Base-by-base conservation (phyloP, 2,888 invertebrate genomes). In the Pasiphila rectangulata region DNA sequence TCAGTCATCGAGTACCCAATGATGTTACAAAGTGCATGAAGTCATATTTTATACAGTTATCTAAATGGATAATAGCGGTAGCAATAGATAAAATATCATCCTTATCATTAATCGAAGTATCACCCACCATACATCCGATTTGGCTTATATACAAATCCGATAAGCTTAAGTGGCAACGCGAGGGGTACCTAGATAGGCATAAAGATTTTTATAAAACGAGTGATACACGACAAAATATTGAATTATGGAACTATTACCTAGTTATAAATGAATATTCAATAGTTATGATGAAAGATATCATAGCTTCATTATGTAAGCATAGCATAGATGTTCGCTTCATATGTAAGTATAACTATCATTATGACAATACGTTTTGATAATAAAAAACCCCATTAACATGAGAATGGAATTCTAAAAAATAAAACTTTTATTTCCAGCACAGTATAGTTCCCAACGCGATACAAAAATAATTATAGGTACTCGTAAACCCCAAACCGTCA, bases 71-170 rank as follows among this genome's bases (percentile, higher is more conserved):
- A 20, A 29, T 23, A 40, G 24, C 24, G 30, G 27, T 32, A 3
- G 10, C 38, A 17, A 21, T 25, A 48, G 48, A 51, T 51, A 42
- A 53, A 46, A 46, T 43, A 24, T 36, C 51, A 41, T 25, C 35
- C 41, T 21, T 46, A 41, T 49, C 54, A 51, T 54, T 46, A 51
- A 54, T 56, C 47, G 39, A 47, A 57, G 50, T 50, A 47, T 47
- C 49, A 36, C 41, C 15, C 49, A 36, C 41, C 15, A 36, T 27
- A 35, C 35, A 50, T 13, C 38, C 45, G 21, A 48, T 51, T 49
- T 39, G 46, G 36, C 30, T 37, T 19, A 32, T 32, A 45, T 12
- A 34, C 38, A 21, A 45, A 39, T 27, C 39, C 9, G 34, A 39
- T 45, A 46, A 39, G 46, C 29, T 29, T 21, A 32, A 20, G 19